Conservation (phyloP, 2,888 invertebrate species). For the Cylindroiulus punctatus region DNA sequence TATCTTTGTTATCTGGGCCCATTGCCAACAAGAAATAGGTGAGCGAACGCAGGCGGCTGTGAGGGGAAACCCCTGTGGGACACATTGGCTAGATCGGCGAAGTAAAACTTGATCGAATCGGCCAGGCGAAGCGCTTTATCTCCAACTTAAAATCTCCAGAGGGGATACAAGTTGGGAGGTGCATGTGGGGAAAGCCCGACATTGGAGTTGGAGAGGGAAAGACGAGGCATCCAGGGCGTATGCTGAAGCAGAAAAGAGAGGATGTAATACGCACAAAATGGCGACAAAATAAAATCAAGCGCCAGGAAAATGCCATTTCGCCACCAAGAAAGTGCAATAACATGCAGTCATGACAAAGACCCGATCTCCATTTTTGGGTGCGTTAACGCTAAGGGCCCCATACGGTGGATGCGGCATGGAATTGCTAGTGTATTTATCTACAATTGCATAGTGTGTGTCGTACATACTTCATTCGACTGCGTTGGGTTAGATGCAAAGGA, state of each 20-base stretch:
- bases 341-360: neutral
- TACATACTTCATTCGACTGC: too few species aligned
- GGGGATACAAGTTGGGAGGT: constrained; percentile 44
- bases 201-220: neutral
- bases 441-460: too few species aligned
- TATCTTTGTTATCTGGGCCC: constrained; percentile 49
- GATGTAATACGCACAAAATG: neutral
- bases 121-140: constrained; percentile 52
- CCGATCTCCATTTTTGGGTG: neutral
- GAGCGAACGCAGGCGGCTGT: neutral
- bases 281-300: neutral
- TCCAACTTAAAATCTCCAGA: constrained; percentile 50
- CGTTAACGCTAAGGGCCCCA: neutral
- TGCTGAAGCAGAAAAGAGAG: neutral
- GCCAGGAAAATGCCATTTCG: neutral
- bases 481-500: too few species aligned
- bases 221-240: neutral
- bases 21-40: constrained; percentile 47
- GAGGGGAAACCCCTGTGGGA: constrained; percentile 47
- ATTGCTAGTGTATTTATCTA: too few species aligned
- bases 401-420: too few species aligned
- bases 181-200: constrained; percentile 13
- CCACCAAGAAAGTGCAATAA: neutral
- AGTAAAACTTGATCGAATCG: constrained; percentile 55
- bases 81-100: constrained; percentile 53